Evolutionary conservation across 1,140 invertebrate genomes (phyloP).

Genomic region (honey bee (Apis mellifera)): DNA sequence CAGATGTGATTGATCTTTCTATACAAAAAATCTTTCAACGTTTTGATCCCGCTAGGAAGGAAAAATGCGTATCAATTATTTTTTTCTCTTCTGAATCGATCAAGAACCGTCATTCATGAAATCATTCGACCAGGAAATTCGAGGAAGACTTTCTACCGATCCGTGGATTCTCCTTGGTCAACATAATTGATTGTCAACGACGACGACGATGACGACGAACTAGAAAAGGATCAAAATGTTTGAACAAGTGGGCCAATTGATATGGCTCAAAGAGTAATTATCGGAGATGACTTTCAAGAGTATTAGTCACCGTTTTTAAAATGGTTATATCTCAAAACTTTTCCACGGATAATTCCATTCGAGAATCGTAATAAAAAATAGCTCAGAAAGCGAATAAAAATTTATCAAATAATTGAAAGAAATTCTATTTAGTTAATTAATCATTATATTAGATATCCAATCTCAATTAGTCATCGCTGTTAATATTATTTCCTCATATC

Average conservation of each 20-base stretch:
- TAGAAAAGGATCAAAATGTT: not conserved
- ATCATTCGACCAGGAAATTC: constrained; percentile 14
- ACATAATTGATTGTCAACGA: constrained; percentile 3
- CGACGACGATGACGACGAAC: not conserved
- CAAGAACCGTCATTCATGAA: constrained; percentile 28
- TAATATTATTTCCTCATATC: not conserved
- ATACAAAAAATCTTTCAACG: not conserved
- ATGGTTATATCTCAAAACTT: too few relatives aligned
- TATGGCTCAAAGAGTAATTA: not conserved
- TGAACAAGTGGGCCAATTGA: not conserved
- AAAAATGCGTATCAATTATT: constrained; percentile 28
- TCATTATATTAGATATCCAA: not conserved
- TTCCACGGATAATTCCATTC: too few relatives aligned
- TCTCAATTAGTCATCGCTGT: too few relatives aligned
- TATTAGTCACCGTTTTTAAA: not conserved
- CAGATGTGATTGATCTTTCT: constrained; percentile 23
- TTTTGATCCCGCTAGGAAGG: constrained; percentile 15
- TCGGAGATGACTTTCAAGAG: not conserved
- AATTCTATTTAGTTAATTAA: not conserved
- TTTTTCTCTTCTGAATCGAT: constrained; percentile 36
- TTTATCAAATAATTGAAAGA: too few relatives aligned
- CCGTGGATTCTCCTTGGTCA: constrained; percentile 9
- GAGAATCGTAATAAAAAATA: too few relatives aligned
- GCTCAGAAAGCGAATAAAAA: too few relatives aligned
- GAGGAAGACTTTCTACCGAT: constrained; percentile 37